These are phyloP conservation scores for Leptobrachium leishanense DNA, from an alignment of 2,113 vertebrate genomes.

Conservation along the genomic window DNA sequence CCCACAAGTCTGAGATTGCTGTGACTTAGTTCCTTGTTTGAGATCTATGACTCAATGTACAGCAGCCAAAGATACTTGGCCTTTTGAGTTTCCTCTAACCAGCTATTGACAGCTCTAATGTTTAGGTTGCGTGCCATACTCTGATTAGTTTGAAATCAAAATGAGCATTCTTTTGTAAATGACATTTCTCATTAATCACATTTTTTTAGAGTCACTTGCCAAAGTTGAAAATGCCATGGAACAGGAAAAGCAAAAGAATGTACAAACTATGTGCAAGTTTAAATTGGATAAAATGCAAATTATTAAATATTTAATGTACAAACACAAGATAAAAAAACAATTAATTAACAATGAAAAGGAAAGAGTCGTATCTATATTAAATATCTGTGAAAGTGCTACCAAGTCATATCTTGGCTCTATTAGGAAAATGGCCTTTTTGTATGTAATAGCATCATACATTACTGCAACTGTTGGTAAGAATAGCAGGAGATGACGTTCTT, in stretches of 20 bases:
- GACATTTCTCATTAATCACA: conserved; percentile 68
- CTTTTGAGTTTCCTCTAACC: conserved; percentile 61
- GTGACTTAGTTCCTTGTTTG: conserved; percentile 78
- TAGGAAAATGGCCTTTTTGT: too few species aligned
- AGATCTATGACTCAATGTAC: conserved; percentile 73
- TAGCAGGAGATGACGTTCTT: too few species aligned
- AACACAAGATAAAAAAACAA: too few species aligned
- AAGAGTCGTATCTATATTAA: too few species aligned
- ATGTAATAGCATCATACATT: too few species aligned
- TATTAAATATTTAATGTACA: too few species aligned
- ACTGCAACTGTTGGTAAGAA: too few species aligned
- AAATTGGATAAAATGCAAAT: neutral
- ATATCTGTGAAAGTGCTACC: too few species aligned
- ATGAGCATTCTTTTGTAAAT: conserved; percentile 64
- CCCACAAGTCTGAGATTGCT: conserved; percentile 68
- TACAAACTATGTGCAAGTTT: neutral
- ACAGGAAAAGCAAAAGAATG: neutral
- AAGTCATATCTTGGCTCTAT: too few species aligned
- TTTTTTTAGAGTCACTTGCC: conserved; percentile 54
- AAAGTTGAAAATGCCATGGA: neutral
- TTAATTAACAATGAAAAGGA: too few species aligned
- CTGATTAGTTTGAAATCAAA: conserved; percentile 72
- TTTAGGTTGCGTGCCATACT: conserved; percentile 75
- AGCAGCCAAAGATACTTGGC: conserved; percentile 60
- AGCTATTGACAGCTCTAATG: conserved; percentile 71